Conservation (phyloP, 1,140 invertebrate species). For the Cotesia chilonis region DNA sequence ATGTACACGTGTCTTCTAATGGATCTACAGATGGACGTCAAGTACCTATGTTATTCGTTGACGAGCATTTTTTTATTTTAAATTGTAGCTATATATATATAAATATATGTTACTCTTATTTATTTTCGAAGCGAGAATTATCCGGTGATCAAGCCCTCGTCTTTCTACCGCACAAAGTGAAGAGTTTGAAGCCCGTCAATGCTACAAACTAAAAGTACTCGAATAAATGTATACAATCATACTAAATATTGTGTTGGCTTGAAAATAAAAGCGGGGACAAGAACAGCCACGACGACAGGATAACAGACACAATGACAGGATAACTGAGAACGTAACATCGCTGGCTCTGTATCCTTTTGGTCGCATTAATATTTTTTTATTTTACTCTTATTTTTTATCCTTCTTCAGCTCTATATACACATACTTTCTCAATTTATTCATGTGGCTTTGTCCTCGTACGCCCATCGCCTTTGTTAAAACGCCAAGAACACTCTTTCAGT, state of each 20-base stretch:
- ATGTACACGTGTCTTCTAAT: slow-evolving; percentile 45
- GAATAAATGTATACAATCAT: neutral
- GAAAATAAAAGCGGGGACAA: neutral
- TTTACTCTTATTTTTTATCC: neutral
- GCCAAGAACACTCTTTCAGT: slow-evolving; percentile 9
- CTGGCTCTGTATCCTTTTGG: neutral
- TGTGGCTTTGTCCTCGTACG: slow-evolving; percentile 17
- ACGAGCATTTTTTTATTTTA: slow-evolving; percentile 41
- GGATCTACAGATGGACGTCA: slow-evolving; percentile 36
- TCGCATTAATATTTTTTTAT: neutral
- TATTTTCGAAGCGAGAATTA: neutral
- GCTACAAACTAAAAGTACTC: neutral
- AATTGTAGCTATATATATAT: neutral
- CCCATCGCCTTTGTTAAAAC: slow-evolving; percentile 9
- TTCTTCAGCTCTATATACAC: neutral
- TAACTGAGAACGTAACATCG: slow-evolving; percentile 11
- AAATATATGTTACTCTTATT: slow-evolving; percentile 4
- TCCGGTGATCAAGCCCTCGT: slow-evolving; percentile 14
- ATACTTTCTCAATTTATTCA: slow-evolving; percentile 16
- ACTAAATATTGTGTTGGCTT: neutral
- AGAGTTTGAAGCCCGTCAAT: slow-evolving; percentile 18
- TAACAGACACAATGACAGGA: slow-evolving; percentile 19
- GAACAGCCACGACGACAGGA: slow-evolving; percentile 7
- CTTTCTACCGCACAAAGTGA: neutral
- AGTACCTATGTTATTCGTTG: slow-evolving; percentile 39